Base-by-base conservation (phyloP, 2,113 vertebrate species). In the Chamaea fasciata region DNA sequence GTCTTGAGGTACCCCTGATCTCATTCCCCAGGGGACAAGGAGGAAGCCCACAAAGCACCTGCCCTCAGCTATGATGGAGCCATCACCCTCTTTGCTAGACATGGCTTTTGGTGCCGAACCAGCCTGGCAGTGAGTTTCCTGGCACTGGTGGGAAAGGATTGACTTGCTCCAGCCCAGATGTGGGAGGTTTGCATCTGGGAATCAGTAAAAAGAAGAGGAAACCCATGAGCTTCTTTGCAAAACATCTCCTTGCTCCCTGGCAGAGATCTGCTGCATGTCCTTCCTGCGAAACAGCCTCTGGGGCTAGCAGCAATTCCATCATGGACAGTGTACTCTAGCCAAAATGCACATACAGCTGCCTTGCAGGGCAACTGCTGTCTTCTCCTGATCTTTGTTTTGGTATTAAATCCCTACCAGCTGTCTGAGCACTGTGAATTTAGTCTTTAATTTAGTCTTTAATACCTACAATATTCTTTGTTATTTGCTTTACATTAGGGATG, bases 251-350 rank as follows among this genome's bases (percentile, higher is more conserved):
- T 75, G 57, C 28, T 60, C 9, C 44, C 44, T 2, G 2, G 37
- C 35, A 87, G n/a, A 37, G 59, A 73, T 39, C 59, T 81, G 44
- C 50, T 53, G 59, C 1, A 6, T 1, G 7, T 82, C 27, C 37
- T 47, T 78, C 50, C 42, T 67, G 22, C 31, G 31, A 50, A 78
- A 31, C n/a, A 74, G 31, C 26, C 22, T 23, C 57, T 30, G n/a
- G 10, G 46, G 13, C 24, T 41, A 90, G 35, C 26, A 81, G 13
- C 1, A 1, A 8, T 47, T 42, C n/a, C 33, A 2, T 1, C 1
- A 6, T 26, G 35, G 68, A 77, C 33, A 22, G 4, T 1, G 2
- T 42, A 11, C 49, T 89, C 62, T 42, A 44, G 53, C 12, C 7
- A 10, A 62, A 35, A 30, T 20, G 39, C 33, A 31, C n/a, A 42